Evolutionary conservation across 2,797 vertebrate species (phyloP), one percentile per base, ranked within the genome.

Genomic region (Sebastes iracundus): DNA sequence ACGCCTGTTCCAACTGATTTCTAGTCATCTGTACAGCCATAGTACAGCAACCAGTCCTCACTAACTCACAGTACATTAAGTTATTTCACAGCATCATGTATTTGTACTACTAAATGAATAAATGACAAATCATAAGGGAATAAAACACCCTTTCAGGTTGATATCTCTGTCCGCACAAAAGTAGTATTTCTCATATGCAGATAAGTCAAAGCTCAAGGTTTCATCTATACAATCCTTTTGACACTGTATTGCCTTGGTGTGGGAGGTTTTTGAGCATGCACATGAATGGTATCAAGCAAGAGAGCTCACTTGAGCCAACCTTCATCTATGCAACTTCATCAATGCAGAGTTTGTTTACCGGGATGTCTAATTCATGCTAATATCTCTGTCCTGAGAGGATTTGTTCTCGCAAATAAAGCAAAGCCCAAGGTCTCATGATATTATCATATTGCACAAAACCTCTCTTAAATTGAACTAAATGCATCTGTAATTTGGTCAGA

Each of bases 131-230:
- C n/a, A 25, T 7, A 56, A 42, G 18, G 32, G 11, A 69, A 78
- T 64, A 25, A 73, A 74, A 66, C 4, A 70, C 28, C 20, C 35
- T 58, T 64, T 63, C 32, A 53, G 32, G 25, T 27, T 13, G 23
- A 72, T 67, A 49, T 49, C 22, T 27, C 60, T 23, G 55, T 67
- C 38, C 2, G 32, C 5, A 53, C 42, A 71, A 56, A 61, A 75
- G 30, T 70, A 14, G 30, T n/a, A 55, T 22, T 60, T 65, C 46
- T 75, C 32, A 62, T 56, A 62, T 59, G 64, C 28, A 73, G 73
- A 78, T 74, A 13, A 23, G 25, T 52, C 59, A 58, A 56, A 62
- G 63, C 33, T 74, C 58, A 74, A 59, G 35, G 59, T 78, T 64
- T 74, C 49, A 52, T 64, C 59, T 59, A 28, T n/a, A 12, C 60